Percentiles rank a stretch among this genome's conserved stretches.
These are phyloP conservation scores for Yoshiicerus persimilis DNA, from an alignment of 1,140 invertebrate species.

Conservation along the genomic window DNA sequence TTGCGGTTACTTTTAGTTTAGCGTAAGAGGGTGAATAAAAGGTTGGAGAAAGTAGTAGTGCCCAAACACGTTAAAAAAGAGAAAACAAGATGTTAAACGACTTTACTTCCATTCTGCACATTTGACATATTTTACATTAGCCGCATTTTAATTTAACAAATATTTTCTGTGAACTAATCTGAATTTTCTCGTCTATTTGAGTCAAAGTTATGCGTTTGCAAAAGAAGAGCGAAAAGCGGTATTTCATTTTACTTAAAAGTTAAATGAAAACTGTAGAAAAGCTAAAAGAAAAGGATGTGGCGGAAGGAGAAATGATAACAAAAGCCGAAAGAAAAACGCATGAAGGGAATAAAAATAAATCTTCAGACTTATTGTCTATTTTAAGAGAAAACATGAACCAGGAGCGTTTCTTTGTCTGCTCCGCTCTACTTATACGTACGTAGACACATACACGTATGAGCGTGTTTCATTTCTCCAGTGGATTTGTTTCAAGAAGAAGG, in stretches of 20 bases:
- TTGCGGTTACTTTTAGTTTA: too few relatives aligned
- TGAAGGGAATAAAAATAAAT: neutral
- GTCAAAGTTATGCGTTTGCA: neutral
- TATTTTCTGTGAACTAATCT: neutral
- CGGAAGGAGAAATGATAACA: neutral
- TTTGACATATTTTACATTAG: too few relatives aligned
- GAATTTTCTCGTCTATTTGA: neutral
- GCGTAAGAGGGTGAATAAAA: too few relatives aligned
- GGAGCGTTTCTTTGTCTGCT: neutral
- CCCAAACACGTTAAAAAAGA: too few relatives aligned
- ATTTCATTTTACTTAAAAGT: neutral
- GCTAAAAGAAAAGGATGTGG: neutral
- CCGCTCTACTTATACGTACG: neutral
- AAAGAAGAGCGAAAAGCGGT: neutral
- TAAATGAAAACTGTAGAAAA: neutral
- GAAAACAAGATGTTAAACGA: too few relatives aligned
- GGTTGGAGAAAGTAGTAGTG: too few relatives aligned
- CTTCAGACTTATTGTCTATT: neutral
- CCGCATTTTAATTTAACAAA: neutral
- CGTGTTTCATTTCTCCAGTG: neutral
- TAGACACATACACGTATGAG: neutral
- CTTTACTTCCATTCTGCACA: too few relatives aligned
- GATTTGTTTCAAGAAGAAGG: neutral
- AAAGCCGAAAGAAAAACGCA: neutral
- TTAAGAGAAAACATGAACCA: neutral